Percentiles rank a stretch among this genome's conserved stretches.
Conservation (phyloP, 2,797 vertebrate genomes). For the Phaenicophaeus curvirostris region DNA sequence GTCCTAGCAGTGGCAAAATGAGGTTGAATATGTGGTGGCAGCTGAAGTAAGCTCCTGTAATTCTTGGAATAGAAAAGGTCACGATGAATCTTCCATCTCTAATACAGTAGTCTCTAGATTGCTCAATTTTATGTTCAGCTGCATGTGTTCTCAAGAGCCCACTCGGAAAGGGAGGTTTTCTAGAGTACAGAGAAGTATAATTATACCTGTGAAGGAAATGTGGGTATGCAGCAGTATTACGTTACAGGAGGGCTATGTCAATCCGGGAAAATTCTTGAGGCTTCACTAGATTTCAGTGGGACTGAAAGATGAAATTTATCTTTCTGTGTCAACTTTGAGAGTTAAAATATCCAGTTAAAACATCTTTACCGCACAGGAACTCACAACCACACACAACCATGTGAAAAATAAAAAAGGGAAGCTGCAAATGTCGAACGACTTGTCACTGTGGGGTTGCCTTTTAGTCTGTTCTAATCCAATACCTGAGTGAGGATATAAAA, state of each 20-base stretch:
- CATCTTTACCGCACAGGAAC: not conserved
- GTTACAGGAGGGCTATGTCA: not conserved
- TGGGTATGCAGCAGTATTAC: not conserved
- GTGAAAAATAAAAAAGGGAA: not conserved
- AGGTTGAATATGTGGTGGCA: not conserved
- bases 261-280: not conserved
- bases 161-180: not conserved
- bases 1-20: not conserved
- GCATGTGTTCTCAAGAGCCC: not conserved
- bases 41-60: not conserved
- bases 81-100: not conserved
- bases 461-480: not conserved
- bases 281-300: not conserved
- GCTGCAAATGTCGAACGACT: not conserved
- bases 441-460: not conserved
- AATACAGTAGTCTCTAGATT: not conserved
- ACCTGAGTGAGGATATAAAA: not conserved
- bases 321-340: not conserved
- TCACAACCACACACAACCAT: accelerated
- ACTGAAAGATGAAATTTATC: not conserved
- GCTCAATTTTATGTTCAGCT: not conserved
- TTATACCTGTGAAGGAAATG: not conserved
- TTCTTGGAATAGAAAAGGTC: not conserved
- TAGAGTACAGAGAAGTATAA: not conserved
- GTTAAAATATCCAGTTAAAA: not conserved